Evolutionary conservation across 1,140 invertebrate genomes (phyloP), one percentile per base, ranked within the genome.

Genomic region (Drosophila guanche): DNA sequence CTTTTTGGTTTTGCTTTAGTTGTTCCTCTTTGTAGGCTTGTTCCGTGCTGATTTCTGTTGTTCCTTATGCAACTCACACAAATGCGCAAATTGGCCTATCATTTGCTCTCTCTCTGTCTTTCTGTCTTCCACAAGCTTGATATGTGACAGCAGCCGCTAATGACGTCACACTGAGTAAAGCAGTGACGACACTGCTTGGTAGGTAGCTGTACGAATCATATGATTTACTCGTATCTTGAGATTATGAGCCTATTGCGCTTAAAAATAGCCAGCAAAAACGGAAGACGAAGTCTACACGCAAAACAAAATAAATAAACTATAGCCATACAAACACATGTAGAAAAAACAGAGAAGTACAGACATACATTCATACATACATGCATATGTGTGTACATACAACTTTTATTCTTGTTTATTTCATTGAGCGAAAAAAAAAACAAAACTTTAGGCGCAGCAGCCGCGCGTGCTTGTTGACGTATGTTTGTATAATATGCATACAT

Each of bases 201-300:
- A 63, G 53, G 54, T 55, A 25, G 29, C 22, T 51, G 27, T 79
- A 68, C 45, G 45, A 56, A 74, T 79, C 76, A 79, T 79, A 79
- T 79, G 76, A 79, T 79, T 79, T 79, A 63, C 56, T 68, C 60
- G 77, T 78, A 59, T 67, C 51, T 66, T 65, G 75, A 74, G 48
- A 75, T 75, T 65, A 75, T 73, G 52, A 66, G 67, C 66, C 43
- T 61, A 67, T 67, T 58, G 58, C 43, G 72, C 72, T 65, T 75
- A 75, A 67, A 75, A 75, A 75, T 75, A 75, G 72, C 72, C 5
- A 20, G 23, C 20, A 10, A 4, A 25, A 7, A 8, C 4, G 55
- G 33, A 23, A 51, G 48, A 65, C 29, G 33, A 57, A 37, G 55
- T 58, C 55, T 27, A 58, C 54, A 45, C 41, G 66, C 71, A 75